These are phyloP conservation scores for Rotaria magnacalcarata DNA, from an alignment of 2,888 invertebrate species.

Conservation along the genomic window DNA sequence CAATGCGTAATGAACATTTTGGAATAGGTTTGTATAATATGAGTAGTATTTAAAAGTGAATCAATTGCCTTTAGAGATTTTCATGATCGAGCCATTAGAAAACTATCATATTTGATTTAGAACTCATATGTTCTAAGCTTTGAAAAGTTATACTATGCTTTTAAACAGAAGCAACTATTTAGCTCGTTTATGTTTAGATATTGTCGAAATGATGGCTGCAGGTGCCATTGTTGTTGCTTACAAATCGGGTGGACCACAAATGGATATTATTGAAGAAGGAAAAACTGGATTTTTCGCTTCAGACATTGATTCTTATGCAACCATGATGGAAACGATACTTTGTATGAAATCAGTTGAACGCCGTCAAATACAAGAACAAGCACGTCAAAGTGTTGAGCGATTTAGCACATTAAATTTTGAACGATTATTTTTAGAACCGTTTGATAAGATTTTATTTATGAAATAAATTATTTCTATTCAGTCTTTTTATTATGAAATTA, in stretches of 20 bases:
- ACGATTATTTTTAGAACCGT: constrained; percentile 35
- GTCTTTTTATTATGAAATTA: not conserved
- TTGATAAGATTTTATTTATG: constrained; percentile 23
- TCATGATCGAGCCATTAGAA: too few species aligned
- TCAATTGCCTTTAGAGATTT: too few species aligned
- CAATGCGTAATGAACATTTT: constrained; percentile 99
- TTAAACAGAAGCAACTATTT: too few species aligned
- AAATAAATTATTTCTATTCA: not conserved
- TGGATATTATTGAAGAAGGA: constrained; percentile 79
- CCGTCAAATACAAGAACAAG: constrained; percentile 32
- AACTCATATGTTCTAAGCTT: too few species aligned
- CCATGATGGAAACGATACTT: constrained; percentile 19
- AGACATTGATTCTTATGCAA: constrained; percentile 36
- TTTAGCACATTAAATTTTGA: constrained; percentile 42
- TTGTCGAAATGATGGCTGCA: constrained; percentile 96
- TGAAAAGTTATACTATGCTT: too few species aligned
- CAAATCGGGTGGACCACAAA: constrained; percentile 84
- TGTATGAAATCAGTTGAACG: constrained; percentile 38
- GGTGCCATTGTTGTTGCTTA: constrained; percentile 87
- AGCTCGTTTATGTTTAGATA: constrained; percentile 50
- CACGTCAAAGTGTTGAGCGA: constrained; percentile 33
- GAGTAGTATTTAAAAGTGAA: too few species aligned
- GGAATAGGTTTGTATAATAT: constrained; percentile 74
- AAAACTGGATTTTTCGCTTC: constrained; percentile 75
- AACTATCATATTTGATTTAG: too few species aligned